These are phyloP conservation scores for Benitochromis conjunctus DNA, from an alignment of 2,113 vertebrate species.

Conservation along the genomic window DNA sequence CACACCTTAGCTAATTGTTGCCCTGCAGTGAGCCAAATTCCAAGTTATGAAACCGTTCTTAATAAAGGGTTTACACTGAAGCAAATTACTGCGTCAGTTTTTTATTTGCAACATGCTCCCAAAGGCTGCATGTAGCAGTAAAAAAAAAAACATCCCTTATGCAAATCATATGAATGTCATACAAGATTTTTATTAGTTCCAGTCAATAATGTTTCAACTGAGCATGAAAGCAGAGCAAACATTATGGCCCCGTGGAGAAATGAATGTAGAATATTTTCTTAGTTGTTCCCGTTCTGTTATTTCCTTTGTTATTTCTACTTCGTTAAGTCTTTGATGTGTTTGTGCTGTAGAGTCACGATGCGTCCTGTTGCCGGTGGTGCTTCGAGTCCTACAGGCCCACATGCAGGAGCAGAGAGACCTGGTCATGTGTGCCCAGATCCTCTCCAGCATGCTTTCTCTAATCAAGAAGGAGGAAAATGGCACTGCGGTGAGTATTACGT, in stretches of 20 bases:
- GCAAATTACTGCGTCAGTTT: neutral
- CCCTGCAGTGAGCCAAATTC: neutral
- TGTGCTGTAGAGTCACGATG: conserved; percentile 84
- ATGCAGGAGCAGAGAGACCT: conserved; percentile 95
- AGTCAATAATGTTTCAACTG: neutral
- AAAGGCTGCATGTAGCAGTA: neutral
- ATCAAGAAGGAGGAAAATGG: conserved; percentile 86
- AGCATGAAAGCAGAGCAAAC: neutral
- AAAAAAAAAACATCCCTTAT: neutral
- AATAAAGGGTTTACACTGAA: conserved; percentile 1
- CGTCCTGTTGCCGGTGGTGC: conserved; percentile 90
- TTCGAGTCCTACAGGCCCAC: conserved; percentile 90
- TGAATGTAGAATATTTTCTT: neutral
- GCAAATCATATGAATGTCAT: neutral
- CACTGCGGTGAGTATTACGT: conserved; percentile 75
- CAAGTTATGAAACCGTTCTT: conserved; percentile 25
- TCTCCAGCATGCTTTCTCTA: conserved; percentile 95
- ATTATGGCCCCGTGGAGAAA: neutral
- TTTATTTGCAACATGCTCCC: neutral
- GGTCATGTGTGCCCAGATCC: conserved; percentile 93
- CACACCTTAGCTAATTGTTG: conserved; percentile 14
- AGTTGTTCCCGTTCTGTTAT: neutral
- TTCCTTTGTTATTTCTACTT: neutral
- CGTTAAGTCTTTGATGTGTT: neutral
- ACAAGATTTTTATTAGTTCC: neutral